Base-by-base conservation (phyloP, 1,140 invertebrate species). In the Anastatus disparis region DNA sequence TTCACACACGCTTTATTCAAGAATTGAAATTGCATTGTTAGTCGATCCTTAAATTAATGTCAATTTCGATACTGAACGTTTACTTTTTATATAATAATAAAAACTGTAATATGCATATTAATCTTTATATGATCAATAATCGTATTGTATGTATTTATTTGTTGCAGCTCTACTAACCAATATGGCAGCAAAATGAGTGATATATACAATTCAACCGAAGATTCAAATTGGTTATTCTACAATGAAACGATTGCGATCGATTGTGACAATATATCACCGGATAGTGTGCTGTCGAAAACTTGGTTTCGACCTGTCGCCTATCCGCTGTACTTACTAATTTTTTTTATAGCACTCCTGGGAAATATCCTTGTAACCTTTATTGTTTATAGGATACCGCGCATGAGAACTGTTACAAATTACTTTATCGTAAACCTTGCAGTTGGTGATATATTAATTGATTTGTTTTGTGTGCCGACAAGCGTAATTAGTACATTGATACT, bases 391-490 rank as follows among this genome's bases (percentile, higher is more conserved):
- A 92, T 90, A 24, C 90, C 92, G 0, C 87, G 92, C 31, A 96
- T 95, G 94, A 89, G 92, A 71, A 95, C 94, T 0, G 93, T 95
- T 1, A 95, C 94, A 2, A 96, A 96, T 77, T 93, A 92, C 78
- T 95, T 95, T 79, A 95, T 96, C 71, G 90, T 91, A 72, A 96
- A 96, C 82, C 83, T 97, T 62, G 93, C 94, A 0, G 84, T 95
- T 9, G 93, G 93, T 22, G 94, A 97, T 80, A 90, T 97, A 20
- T 82, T 95, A 29, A 94, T 96, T 90, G 91, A 93, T 0, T 74
- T 95, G 1, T 91, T 96, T 70, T 95, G 94, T 78, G 90, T 96
- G n/a, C 94, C 95, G 1, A 95, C 95, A 74, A 92, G 93, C 3
- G 95, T 94, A 72, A 88, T 95, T 1, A 89, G 93, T 3, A 90